Base-by-base conservation (phyloP, 2,113 vertebrate genomes). In the Coptodon bakossiorum region DNA sequence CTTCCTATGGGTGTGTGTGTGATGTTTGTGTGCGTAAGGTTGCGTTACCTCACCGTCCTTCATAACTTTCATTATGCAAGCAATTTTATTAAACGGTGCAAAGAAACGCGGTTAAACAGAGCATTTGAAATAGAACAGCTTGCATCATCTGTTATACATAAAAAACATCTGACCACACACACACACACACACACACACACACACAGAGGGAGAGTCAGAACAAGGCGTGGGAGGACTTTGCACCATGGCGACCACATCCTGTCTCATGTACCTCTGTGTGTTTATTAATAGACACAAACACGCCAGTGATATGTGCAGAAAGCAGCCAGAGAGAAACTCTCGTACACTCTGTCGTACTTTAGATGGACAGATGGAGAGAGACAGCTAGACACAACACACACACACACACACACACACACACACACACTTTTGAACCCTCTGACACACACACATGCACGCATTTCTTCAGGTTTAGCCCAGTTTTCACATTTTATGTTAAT, bases 231-330 rank as follows among this genome's bases (percentile, higher is more conserved):
- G 95, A 86, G 95, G 92, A 95, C 90, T 92, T 94, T 88, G 93
- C 91, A 94, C 93, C 94, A 95, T 94, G 94, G 90, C 90, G 92
- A 95, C 95, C 95, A 95, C 95, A 95, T 95, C 95, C 95, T 95
- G 93, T 93, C 90, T 95, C 91, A 91, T 93, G 91, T 90, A 94
- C 92, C 89, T 93, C 90, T 82, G 57, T 90, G 88, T 16, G 59
- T 92, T 93, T 94, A 95, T 94, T 95, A 94, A 95, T 94, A 95
- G 90, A 91, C 84, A 31, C 89, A 78, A 78, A 87, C 86, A 85
- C 86, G 84, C 66, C 38, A 71, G 78, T 27, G 81, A 92, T 88
- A 92, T 88, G 90, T 34, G 31, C 82, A 83, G 88, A 89, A 73
- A 84, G 56, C 80, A 83, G 61, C 71, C 27, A 27, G 38, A 80